Conservation (phyloP, 2,113 vertebrate species). For the Megaceryle maxima region DNA sequence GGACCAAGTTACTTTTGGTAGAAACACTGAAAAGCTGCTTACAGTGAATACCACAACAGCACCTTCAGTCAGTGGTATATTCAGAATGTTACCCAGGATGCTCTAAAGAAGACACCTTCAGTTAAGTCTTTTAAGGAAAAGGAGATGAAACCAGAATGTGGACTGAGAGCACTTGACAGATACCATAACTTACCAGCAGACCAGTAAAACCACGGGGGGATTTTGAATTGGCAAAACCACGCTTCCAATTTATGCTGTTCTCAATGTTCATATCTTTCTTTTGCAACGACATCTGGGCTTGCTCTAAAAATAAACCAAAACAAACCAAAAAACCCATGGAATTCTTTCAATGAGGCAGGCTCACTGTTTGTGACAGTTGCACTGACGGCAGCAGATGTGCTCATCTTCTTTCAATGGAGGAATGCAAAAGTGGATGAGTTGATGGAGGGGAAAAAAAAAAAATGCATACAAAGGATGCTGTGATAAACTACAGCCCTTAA, state of each 20-base stretch:
- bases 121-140: neutral
- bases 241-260: neutral
- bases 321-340: neutral
- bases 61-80: neutral
- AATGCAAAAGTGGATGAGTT: constrained; percentile 15
- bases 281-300: neutral
- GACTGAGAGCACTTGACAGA: neutral
- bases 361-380: neutral
- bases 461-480: neutral
- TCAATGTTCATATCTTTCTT: neutral
- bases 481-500: neutral
- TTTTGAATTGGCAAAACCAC: neutral
- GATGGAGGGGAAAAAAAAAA: neutral
- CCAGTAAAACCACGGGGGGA: neutral
- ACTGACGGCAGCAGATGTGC: neutral
- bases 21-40: neutral
- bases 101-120: neutral
- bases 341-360: neutral
- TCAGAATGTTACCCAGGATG: neutral
- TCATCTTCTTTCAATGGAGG: neutral
- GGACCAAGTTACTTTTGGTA: neutral
- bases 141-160: neutral
- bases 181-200: neutral
- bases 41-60: neutral
- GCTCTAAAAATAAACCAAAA: neutral